Evolutionary conservation across 2,113 vertebrate genomes (phyloP).

Genomic region (Smithornis capensis): DNA sequence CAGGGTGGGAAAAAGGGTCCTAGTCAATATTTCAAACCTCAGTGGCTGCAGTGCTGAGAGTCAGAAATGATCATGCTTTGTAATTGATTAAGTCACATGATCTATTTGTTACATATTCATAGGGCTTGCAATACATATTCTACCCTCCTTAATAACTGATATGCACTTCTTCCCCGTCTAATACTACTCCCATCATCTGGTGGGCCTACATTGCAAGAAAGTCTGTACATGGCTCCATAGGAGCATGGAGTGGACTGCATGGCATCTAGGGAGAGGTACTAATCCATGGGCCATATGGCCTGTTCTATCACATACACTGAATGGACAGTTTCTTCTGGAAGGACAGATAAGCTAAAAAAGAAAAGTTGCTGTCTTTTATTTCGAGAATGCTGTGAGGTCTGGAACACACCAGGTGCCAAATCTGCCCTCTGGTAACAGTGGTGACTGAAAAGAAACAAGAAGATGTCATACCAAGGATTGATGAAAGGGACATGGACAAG

Average conservation of each 20-base stretch:
- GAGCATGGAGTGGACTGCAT: neutral
- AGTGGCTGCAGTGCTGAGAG: neutral
- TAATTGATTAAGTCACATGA: neutral
- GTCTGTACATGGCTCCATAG: neutral
- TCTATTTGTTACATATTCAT: neutral
- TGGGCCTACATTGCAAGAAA: neutral
- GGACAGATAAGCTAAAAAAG: neutral
- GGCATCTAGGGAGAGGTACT: neutral
- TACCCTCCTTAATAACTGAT: neutral
- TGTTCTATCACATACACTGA: neutral
- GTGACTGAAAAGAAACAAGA: neutral
- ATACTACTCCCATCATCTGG: neutral
- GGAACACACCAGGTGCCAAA: neutral
- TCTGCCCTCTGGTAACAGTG: neutral
- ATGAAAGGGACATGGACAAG: neutral
- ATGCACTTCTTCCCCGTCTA: neutral
- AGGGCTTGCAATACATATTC: neutral
- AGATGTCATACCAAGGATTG: neutral
- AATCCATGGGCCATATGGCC: neutral
- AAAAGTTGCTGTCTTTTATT: neutral
- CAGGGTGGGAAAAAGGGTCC: neutral
- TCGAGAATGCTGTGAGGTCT: neutral
- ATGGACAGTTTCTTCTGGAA: neutral
- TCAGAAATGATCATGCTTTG: neutral
- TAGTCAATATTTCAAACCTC: neutral